Evolutionary conservation across 2,113 vertebrate species (phyloP).

Genomic region (Pampusana beccarii): DNA sequence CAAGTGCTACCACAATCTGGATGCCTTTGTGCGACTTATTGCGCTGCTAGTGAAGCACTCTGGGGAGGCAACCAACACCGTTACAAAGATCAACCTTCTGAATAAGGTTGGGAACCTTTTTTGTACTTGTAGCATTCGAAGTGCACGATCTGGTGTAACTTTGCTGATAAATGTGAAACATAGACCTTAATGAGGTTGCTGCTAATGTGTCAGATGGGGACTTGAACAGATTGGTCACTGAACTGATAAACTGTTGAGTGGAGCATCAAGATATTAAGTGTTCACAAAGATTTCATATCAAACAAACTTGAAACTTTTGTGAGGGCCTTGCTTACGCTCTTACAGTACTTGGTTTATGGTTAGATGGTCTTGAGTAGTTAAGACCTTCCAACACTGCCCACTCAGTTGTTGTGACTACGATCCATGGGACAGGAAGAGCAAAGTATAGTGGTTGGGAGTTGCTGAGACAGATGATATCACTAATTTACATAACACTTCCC

Average conservation of each 20-base stretch:
- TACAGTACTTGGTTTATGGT: neutral
- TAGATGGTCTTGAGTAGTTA: neutral
- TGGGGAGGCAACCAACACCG: conserved; percentile 97
- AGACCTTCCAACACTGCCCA: neutral
- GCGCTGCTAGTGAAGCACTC: conserved; percentile 98
- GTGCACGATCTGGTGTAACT: fast-evolving
- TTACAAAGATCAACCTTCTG: conserved; percentile 98
- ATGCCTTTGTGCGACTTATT: conserved; percentile 96
- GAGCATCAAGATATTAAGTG: neutral
- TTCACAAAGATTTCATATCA: neutral
- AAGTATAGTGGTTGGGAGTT: neutral
- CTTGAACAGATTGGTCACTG: neutral
- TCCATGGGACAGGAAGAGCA: neutral
- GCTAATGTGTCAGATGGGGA: neutral
- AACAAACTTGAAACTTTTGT: neutral
- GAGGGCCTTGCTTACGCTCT: neutral
- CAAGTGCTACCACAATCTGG: conserved; percentile 98
- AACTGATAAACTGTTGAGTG: neutral
- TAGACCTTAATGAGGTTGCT: neutral
- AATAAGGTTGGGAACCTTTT: conserved; percentile 84
- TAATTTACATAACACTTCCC: neutral
- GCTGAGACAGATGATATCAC: neutral
- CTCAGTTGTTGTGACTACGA: neutral
- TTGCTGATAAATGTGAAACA: neutral
- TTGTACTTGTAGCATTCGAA: fast-evolving